A percentile compares a stretch with the other conserved stretches of the same genome.
Conservation (phyloP, 2,113 vertebrate genomes). For the Caranx melampygus region DNA sequence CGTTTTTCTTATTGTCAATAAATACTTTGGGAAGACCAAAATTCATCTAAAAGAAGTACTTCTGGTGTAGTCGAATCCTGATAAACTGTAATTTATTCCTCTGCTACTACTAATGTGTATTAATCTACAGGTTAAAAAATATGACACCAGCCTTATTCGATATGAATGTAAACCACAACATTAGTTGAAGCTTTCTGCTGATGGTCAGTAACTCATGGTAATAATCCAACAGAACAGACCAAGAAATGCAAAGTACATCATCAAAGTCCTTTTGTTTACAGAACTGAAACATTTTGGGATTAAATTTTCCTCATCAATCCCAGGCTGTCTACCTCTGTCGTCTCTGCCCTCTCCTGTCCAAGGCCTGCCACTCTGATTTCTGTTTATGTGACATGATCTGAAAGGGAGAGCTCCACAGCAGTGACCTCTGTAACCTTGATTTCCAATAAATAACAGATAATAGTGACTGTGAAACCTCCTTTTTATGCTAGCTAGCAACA, state of each 20-base stretch:
- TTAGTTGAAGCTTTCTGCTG: background rate
- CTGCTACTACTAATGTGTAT: background rate
- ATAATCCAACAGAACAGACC: background rate
- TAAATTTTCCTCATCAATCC: constrained; percentile 28
- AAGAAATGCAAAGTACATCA: constrained; percentile 49
- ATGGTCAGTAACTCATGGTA: background rate
- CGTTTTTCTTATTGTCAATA: background rate
- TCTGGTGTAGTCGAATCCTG: background rate
- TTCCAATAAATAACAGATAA: constrained; percentile 33
- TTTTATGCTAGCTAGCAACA: constrained; percentile 32
- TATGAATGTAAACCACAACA: background rate
- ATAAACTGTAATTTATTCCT: background rate
- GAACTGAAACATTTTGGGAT: constrained; percentile 9
- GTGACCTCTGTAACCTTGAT: constrained; percentile 42
- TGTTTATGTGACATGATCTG: constrained; percentile 34
- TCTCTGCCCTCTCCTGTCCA: constrained; percentile 29
- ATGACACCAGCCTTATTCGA: background rate
- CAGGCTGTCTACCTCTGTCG: constrained; percentile 21
- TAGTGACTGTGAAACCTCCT: constrained; percentile 20
- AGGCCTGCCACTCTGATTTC: constrained; percentile 42
- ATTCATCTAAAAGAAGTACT: background rate
- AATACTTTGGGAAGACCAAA: constrained; percentile 6
- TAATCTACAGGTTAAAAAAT: background rate
- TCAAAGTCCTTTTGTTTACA: constrained; percentile 5
- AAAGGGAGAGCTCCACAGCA: constrained; percentile 30